A percentile compares a stretch with the other conserved stretches of the same genome.
phyloP scores from a whole-genome alignment of 2,888 invertebrate species.

The Linnaemya tessellans region DNA sequence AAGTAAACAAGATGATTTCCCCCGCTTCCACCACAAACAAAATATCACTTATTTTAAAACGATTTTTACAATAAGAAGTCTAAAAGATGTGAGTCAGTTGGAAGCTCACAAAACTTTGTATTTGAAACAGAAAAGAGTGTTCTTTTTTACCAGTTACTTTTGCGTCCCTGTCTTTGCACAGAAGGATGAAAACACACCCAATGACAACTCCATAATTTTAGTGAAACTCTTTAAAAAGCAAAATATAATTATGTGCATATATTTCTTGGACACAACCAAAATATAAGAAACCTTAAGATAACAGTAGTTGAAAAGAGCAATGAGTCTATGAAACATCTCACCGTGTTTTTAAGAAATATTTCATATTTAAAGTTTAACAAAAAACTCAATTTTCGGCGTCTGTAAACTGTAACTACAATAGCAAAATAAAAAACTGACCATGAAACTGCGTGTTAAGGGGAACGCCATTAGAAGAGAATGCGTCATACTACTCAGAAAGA shows the following conservation, averaged over 20 bases:
- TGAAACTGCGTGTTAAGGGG: no score
- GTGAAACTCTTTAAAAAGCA: background rate
- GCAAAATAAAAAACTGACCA: no score
- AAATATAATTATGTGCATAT: background rate
- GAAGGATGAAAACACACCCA: background rate
- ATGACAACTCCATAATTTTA: background rate
- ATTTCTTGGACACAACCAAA: background rate
- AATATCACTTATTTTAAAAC: conserved; percentile 23
- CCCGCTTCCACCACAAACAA: conserved; percentile 8
- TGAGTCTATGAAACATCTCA: background rate
- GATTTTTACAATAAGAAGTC: conserved; percentile 34
- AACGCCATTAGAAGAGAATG: no score
- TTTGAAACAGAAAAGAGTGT: background rate
- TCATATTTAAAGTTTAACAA: no score
- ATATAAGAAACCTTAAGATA: background rate
- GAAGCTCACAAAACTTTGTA: conserved; percentile 47
- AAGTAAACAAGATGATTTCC: background rate
- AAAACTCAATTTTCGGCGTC: no score
- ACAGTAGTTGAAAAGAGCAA: background rate
- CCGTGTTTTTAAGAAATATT: no score
- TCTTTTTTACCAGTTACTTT: background rate
- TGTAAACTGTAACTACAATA: no score
- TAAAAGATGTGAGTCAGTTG: conserved; percentile 53
- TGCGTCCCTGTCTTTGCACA: background rate
- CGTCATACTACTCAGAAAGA: no score